phyloP scores from a whole-genome alignment of 1,140 invertebrate species.

The Drosophila baimaii region DNA sequence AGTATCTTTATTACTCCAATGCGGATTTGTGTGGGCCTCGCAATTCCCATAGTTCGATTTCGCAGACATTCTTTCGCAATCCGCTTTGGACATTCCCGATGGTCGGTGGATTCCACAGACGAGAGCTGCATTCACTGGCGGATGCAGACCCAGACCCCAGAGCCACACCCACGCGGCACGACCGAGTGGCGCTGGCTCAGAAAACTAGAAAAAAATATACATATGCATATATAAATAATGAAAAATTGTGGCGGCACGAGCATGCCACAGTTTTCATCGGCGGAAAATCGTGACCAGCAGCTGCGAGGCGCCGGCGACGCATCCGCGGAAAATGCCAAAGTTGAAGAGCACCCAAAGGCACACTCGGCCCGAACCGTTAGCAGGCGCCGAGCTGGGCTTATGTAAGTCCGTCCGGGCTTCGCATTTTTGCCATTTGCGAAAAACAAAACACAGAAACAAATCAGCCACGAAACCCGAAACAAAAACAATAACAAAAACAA shows the following conservation, averaged over 20 bases:
- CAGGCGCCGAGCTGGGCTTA: constrained; percentile 50
- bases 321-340: constrained; percentile 70
- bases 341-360: constrained; percentile 63
- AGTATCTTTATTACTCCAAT: neutral
- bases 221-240: constrained; percentile 15
- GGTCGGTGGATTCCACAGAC: constrained; percentile 43
- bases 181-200: constrained; percentile 25
- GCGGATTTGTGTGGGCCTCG: constrained; percentile 24
- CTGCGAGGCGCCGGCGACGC: constrained; percentile 40
- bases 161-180: constrained; percentile 44
- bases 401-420: constrained; percentile 69
- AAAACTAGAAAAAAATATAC: constrained; percentile 11
- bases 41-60: constrained; percentile 14
- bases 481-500: constrained; percentile 53
- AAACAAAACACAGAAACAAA: constrained; percentile 28
- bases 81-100: constrained; percentile 38
- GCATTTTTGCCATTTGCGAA: constrained; percentile 67
- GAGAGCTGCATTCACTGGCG: constrained; percentile 31
- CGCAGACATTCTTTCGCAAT: constrained; percentile 40
- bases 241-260: constrained; percentile 26
- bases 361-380: constrained; percentile 37
- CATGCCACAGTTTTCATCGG: constrained; percentile 66
- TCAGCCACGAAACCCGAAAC: constrained; percentile 22
- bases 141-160: constrained; percentile 30
- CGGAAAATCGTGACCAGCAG: constrained; percentile 31